Evolutionary conservation across 2,797 vertebrate genomes (phyloP).

Genomic region (Peromyscus nudipes): DNA sequence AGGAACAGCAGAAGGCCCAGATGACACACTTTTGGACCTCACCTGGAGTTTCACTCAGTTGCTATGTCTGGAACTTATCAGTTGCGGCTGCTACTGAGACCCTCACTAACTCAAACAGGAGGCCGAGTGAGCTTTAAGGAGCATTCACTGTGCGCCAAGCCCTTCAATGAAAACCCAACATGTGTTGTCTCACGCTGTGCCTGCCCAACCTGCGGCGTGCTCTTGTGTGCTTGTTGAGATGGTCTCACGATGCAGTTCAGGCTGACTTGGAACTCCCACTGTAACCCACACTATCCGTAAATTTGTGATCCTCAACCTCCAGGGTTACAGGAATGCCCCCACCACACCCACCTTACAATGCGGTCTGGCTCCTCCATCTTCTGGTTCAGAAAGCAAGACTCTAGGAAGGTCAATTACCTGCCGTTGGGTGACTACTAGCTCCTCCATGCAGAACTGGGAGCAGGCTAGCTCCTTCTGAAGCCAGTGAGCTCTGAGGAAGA

Average conservation of each 20-base stretch:
- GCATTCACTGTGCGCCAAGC: rapidly evolving
- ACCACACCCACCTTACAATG: neutral
- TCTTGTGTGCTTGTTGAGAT: no score
- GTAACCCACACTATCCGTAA: neutral
- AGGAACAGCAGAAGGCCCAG: neutral
- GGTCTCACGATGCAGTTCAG: neutral
- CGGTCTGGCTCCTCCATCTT: neutral
- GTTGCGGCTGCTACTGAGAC: neutral
- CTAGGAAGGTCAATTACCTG: neutral
- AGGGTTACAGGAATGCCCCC: neutral
- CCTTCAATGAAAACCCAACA: neutral
- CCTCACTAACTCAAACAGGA: neutral
- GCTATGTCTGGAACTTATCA: neutral
- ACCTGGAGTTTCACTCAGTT: neutral
- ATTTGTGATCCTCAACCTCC: neutral
- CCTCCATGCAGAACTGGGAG: neutral
- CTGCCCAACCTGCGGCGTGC: neutral
- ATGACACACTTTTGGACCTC: no score
- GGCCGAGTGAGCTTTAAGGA: neutral
- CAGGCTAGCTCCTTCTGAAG: neutral
- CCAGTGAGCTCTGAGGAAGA: neutral
- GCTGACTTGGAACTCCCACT: neutral
- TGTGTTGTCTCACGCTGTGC: neutral
- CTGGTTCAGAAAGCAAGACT: neutral
- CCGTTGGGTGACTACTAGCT: neutral